Base-by-base conservation (phyloP, 1,140 invertebrate genomes). In the Brachionus rotundiformis region DNA sequence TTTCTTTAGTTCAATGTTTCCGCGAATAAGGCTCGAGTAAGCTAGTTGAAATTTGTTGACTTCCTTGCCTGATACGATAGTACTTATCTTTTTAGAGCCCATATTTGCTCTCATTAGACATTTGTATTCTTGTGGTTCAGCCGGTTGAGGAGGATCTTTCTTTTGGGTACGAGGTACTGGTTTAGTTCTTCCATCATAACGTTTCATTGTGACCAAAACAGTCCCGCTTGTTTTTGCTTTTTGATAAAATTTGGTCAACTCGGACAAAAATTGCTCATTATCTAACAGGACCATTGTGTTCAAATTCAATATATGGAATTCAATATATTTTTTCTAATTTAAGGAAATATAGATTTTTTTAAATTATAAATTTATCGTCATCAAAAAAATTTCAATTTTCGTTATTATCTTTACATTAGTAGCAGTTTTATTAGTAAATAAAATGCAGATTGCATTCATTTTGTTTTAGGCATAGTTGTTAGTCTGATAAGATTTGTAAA, bases 1-100 rank as follows among this genome's bases (percentile, higher is more conserved):
- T 87, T 94, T 93, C 87, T 94, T 94, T 73, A 95, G 87, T 82
- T 93, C 93, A 86, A 94, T 91, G 87, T 93, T 94, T n/a, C 91
- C 92, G 88, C 93, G 93, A 27, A 94, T 87, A 82, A 94, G 88
- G 88, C 91, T 93, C 85, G 92, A 92, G 87, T 94, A 94, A 1
- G 93, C 92, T 84, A 92, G 90, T 87, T 94, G 93, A 88, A 94
- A 93, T 88, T 92, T 93, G 86, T 93, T 93, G 0, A 94, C 91
- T 88, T 94, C 93, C 85, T 92, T 93, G 13, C 49, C 61, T 85
- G 90, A 86, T 86, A 94, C 92, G 82, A 93, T 89, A 83, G 93
- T 94, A 11, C 91, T 90, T 83, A 94, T 92, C 90, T 93, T 94
- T 83, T 92, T 93, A 33, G 91, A 92, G 83, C 91, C 90, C 68